A percentile compares a stretch with the other conserved stretches of the same genome.
Evolutionary conservation across 2,797 vertebrate species (phyloP).

Genomic region (Coregonus sp.): DNA sequence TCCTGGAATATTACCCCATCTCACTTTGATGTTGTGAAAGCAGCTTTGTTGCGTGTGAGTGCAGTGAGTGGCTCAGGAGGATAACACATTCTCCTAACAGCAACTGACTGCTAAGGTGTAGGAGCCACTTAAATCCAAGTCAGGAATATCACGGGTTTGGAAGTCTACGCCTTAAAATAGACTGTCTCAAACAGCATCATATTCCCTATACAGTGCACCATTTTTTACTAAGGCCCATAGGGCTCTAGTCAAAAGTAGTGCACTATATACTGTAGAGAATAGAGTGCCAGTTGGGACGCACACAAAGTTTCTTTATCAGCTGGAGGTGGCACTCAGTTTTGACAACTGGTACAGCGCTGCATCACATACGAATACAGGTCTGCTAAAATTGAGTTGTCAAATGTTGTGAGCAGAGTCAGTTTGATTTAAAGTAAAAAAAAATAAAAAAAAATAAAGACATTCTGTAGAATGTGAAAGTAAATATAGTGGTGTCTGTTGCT

Average conservation of each 20-base stretch:
- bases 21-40: conserved; percentile 5
- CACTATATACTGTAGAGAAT: background rate
- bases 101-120: conserved; percentile 31
- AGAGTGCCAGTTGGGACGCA: conserved; percentile 14
- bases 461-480: background rate
- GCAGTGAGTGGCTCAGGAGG: conserved; percentile 2
- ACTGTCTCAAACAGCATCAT: background rate
- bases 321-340: conserved; percentile 26
- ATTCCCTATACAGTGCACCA: background rate
- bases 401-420: background rate
- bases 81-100: conserved; percentile 32
- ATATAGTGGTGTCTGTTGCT: background rate
- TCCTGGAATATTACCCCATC: background rate
- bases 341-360: conserved; percentile 20
- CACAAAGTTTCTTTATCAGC: conserved; percentile 16
- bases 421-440: background rate
- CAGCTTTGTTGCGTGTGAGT: conserved; percentile 4
- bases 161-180: conserved; percentile 15
- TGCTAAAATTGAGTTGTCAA: conserved; percentile 15
- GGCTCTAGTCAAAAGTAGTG: background rate
- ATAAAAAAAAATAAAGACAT: background rate
- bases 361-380: conserved; percentile 36
- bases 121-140: conserved; percentile 31
- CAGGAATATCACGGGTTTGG: conserved; percentile 26
- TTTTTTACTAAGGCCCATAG: background rate